These are phyloP conservation scores for Eucriotettix oculatus DNA, from an alignment of 2,888 invertebrate genomes.

Conservation along the genomic window DNA sequence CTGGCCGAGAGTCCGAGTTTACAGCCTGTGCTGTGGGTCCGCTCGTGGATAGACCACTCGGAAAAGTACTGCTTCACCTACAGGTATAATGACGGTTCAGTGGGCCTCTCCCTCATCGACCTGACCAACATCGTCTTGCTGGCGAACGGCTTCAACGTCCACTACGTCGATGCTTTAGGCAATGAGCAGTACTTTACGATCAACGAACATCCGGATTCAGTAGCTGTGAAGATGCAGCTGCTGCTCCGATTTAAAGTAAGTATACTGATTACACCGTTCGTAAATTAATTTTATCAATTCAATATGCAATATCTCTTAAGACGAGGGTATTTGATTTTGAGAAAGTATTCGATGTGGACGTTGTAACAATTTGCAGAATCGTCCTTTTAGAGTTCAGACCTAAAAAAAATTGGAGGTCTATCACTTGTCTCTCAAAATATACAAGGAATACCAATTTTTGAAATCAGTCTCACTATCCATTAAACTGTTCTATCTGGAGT, in stretches of 20 bases:
- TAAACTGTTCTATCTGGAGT: no score
- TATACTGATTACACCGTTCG: no score
- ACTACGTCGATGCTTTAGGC: conserved; percentile 38
- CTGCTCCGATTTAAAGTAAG: conserved; percentile 33
- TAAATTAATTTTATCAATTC: no score
- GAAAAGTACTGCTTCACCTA: conserved; percentile 49
- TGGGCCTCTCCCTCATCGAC: conserved; percentile 45
- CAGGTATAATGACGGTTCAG: conserved; percentile 41
- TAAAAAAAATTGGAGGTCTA: no score
- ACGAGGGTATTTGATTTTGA: no score
- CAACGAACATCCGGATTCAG: conserved; percentile 26
- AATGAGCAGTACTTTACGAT: conserved; percentile 35
- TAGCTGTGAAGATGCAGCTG: conserved; percentile 39
- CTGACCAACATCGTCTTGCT: conserved; percentile 36
- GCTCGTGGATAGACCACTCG: conserved; percentile 51
- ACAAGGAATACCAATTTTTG: no score
- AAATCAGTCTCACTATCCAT: no score
- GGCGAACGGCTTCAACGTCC: conserved; percentile 35
- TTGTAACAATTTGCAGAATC: no score
- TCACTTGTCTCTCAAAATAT: no score
- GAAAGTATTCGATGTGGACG: no score
- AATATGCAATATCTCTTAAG: no score
- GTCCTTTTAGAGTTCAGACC: no score
- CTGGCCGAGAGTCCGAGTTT: conserved; percentile 39
- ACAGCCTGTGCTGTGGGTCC: conserved; percentile 41